These are phyloP conservation scores for Acanthis flammea DNA, from an alignment of 2,797 vertebrate species.

Conservation along the genomic window DNA sequence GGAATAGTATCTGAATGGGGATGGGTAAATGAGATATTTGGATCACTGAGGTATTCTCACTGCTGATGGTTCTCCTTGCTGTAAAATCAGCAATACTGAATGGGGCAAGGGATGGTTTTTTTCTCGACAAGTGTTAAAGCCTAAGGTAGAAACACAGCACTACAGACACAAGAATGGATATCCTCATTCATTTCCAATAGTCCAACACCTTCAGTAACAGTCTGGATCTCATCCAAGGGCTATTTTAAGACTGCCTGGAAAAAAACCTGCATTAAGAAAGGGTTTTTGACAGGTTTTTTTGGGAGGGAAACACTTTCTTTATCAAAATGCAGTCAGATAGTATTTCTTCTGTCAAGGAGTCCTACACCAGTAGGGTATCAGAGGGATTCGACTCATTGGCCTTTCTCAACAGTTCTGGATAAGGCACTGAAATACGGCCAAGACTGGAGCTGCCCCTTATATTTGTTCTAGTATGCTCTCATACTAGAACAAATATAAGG, in stretches of 20 bases:
- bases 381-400: not conserved
- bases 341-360: not conserved
- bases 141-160: not conserved
- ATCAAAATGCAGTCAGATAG: not conserved
- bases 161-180: not conserved
- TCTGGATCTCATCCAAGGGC: not conserved
- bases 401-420: not conserved
- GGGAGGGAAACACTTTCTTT: not conserved
- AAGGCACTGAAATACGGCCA: not conserved
- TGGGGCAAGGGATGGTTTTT: not conserved
- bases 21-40: not conserved
- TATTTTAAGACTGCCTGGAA: not conserved
- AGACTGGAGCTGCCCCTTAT: not conserved
- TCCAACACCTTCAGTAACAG: not conserved
- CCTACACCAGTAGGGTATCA: not conserved
- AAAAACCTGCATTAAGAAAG: not conserved
- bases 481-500: not conserved
- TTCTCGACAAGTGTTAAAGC: not conserved
- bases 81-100: not conserved
- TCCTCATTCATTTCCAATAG: not conserved
- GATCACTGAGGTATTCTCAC: not conserved
- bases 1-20: not conserved
- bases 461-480: no score
- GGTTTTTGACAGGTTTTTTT: not conserved
- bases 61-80: not conserved